phyloP scores from a whole-genome alignment of 2,797 vertebrate genomes.

The Discoglossus pictus region DNA sequence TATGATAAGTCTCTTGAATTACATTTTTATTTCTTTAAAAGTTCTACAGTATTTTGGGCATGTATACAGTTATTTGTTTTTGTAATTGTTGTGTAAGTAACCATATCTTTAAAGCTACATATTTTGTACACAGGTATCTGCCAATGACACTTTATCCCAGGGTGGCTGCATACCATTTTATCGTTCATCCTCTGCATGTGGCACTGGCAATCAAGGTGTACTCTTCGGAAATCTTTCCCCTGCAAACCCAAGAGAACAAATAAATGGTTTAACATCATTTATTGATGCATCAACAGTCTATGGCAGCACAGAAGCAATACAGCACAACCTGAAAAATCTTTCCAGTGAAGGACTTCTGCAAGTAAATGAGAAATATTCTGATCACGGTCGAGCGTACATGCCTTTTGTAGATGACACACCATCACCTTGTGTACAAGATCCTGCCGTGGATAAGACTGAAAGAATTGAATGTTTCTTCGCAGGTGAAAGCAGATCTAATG shows the following conservation, averaged over 20 bases:
- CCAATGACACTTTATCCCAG: conserved; percentile 53
- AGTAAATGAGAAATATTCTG: conserved; percentile 70
- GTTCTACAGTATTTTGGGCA: no score
- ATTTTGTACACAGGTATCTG: conserved; percentile 69
- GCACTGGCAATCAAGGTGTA: conserved; percentile 44
- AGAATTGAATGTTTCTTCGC: conserved; percentile 87
- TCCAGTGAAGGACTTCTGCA: conserved; percentile 79
- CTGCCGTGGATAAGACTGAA: conserved; percentile 10
- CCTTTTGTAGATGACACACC: conserved; percentile 71
- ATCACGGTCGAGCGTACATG: conserved; percentile 73
- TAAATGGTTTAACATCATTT: conserved; percentile 87
- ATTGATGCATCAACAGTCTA: conserved; percentile 91
- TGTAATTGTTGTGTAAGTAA: no score
- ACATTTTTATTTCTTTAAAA: no score
- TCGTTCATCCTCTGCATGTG: conserved; percentile 81
- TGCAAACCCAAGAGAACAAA: conserved; percentile 78
- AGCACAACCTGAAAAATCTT: conserved; percentile 76
- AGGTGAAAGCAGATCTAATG: conserved; percentile 85
- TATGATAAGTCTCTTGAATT: no score
- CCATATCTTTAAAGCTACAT: no score
- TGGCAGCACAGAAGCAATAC: conserved; percentile 67
- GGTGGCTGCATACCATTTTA: conserved; percentile 81
- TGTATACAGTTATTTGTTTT: no score
- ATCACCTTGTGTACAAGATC: conserved; percentile 74
- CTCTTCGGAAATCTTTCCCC: conserved; percentile 56